phyloP scores from a whole-genome alignment of 1,140 invertebrate genomes.

The Lepidotrigona ventralis region DNA sequence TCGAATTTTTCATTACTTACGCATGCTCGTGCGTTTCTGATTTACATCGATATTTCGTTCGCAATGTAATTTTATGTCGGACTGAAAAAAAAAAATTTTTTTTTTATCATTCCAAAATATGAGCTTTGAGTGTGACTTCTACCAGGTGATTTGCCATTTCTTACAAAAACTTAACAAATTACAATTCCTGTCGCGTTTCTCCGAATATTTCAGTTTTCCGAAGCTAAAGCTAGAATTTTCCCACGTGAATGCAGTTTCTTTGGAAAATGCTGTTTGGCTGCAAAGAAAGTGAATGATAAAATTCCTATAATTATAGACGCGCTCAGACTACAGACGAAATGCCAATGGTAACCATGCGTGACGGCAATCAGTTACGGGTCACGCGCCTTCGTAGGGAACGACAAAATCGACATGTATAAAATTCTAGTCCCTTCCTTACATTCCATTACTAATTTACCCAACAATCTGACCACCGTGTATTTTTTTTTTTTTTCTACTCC shows the following conservation, averaged over 20 bases:
- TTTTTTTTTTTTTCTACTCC: neutral
- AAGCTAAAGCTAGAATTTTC: too few species aligned
- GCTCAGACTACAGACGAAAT: constrained; percentile 43
- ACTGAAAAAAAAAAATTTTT: too few species aligned
- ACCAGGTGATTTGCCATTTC: neutral
- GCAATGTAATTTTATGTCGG: neutral
- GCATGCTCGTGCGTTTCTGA: neutral
- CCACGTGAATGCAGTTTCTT: neutral
- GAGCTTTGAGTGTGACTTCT: neutral
- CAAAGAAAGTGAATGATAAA: constrained; percentile 29
- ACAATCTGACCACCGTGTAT: too few species aligned
- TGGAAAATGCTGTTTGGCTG: neutral
- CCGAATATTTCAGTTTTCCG: too few species aligned
- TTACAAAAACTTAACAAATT: neutral
- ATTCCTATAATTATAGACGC: constrained; percentile 42
- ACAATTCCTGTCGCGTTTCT: neutral
- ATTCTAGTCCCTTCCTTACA: constrained; percentile 37
- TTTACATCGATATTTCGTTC: neutral
- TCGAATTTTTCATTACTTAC: neutral
- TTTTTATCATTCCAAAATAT: too few species aligned
- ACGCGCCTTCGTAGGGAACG: constrained; percentile 43
- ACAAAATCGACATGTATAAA: constrained; percentile 53
- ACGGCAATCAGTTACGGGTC: constrained; percentile 60
- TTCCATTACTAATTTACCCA: constrained; percentile 1
- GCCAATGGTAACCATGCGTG: constrained; percentile 53